Conservation (phyloP, 2,888 invertebrate species). For the Cryptus viduatorius region DNA sequence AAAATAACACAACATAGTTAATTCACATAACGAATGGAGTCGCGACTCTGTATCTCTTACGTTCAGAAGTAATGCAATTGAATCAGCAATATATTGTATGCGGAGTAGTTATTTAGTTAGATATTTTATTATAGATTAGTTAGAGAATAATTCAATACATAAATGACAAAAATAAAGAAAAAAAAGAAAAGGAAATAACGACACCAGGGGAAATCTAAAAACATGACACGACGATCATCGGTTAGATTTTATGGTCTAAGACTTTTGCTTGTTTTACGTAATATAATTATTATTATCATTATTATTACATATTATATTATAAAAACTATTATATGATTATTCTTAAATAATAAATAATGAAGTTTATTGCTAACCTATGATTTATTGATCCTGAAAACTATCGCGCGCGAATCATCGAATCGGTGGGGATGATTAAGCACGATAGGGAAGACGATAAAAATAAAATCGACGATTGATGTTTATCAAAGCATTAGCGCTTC, state of each 20-base stretch:
- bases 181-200: not conserved
- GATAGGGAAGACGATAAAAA: too few species aligned
- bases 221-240: constrained; percentile 53
- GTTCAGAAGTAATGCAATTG: constrained; percentile 66
- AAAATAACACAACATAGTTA: constrained; percentile 43
- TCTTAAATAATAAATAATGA: constrained; percentile 79
- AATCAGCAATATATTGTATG: constrained; percentile 74
- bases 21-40: constrained; percentile 54
- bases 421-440: too few species aligned
- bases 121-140: constrained; percentile 77
- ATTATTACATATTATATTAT: constrained; percentile 70
- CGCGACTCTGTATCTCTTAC: constrained; percentile 56
- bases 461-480: too few species aligned
- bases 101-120: constrained; percentile 75
- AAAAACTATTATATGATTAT: constrained; percentile 79
- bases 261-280: constrained; percentile 76
- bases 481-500: too few species aligned
- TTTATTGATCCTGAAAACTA: not conserved
- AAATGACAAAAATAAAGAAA: constrained; percentile 57
- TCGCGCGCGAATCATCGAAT: not conserved
- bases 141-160: constrained; percentile 75
- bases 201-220: constrained; percentile 24
- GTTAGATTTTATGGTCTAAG: constrained; percentile 73
- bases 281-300: constrained; percentile 47
- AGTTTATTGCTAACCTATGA: constrained; percentile 75